A percentile compares a stretch with the other conserved stretches of the same genome.
These are phyloP conservation scores for Drosophila seguyi DNA, from an alignment of 1,140 invertebrate genomes.

Conservation along the genomic window DNA sequence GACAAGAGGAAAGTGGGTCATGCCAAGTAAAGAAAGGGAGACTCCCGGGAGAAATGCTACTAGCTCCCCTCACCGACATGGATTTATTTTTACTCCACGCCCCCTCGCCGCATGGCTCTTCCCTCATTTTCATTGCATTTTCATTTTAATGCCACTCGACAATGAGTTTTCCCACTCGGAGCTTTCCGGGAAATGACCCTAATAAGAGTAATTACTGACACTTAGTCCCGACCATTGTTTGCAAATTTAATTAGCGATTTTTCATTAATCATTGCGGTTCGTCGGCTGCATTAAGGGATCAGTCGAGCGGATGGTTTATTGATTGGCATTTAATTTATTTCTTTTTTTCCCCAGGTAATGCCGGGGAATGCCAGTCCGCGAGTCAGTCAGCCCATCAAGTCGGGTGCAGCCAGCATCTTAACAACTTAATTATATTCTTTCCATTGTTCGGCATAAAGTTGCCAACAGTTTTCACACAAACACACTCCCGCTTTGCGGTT, in stretches of 20 bases:
- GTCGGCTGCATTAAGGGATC: conserved; percentile 9
- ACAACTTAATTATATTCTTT: conserved; percentile 34
- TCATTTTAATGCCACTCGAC: conserved; percentile 51
- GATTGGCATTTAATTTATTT: conserved; percentile 24
- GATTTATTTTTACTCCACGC: conserved; percentile 32
- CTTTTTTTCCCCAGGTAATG: not conserved
- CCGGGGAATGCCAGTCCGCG: not conserved
- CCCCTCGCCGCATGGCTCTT: not conserved
- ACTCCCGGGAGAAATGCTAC: conserved; percentile 21
- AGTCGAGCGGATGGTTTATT: conserved; percentile 17
- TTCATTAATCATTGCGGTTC: conserved; percentile 44
- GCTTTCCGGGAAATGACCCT: conserved; percentile 19
- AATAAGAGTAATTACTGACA: conserved; percentile 51
- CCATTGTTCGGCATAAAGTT: conserved; percentile 29
- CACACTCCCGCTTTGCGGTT: conserved; percentile 12
- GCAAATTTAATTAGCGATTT: conserved; percentile 47
- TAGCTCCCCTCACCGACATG: conserved; percentile 1
- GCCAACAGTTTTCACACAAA: conserved; percentile 6
- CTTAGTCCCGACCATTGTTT: conserved; percentile 31
- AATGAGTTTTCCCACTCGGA: conserved; percentile 30
- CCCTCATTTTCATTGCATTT: conserved; percentile 29
- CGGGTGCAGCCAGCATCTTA: conserved; percentile 1
- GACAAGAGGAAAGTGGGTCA: conserved; percentile 30
- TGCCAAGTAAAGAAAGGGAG: conserved; percentile 9
- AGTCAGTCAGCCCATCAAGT: not conserved